phyloP scores from a whole-genome alignment of 1,140 invertebrate species.

The Drosophila cardini region DNA sequence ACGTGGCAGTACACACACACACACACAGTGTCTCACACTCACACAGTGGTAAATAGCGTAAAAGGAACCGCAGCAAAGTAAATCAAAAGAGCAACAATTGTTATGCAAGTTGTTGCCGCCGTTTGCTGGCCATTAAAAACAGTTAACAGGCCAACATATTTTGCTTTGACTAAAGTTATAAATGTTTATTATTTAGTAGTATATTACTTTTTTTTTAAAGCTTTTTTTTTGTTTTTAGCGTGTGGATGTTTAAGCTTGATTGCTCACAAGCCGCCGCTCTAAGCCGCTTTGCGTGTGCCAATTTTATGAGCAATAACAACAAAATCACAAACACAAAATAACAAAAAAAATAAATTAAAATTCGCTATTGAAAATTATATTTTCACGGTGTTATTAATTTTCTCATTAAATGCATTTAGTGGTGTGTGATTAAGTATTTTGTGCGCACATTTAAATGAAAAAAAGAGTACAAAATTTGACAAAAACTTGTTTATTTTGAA shows the following conservation, averaged over 20 bases:
- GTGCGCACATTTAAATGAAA: neutral
- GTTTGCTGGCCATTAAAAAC: constrained; percentile 41
- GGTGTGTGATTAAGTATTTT: neutral
- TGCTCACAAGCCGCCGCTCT: constrained; percentile 12
- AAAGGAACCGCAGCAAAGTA: constrained; percentile 47
- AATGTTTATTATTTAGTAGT: constrained; percentile 59
- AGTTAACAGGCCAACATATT: constrained; percentile 65
- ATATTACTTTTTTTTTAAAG: too few relatives aligned
- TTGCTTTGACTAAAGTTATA: constrained; percentile 59
- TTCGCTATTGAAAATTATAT: constrained; percentile 30
- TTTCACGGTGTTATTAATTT: constrained; percentile 24
- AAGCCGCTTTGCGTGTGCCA: constrained; percentile 57
- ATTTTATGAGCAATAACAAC: constrained; percentile 42
- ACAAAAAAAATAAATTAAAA: constrained; percentile 42
- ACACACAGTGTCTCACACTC: constrained; percentile 11
- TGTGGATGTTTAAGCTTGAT: constrained; percentile 30
- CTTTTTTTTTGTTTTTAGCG: constrained; percentile 23
- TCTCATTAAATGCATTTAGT: constrained; percentile 14
- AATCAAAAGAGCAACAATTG: constrained; percentile 70
- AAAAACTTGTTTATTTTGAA: neutral
- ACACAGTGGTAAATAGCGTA: constrained; percentile 12
- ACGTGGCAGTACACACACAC: constrained; percentile 42
- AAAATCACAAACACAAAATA: constrained; percentile 22
- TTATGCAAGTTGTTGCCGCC: constrained; percentile 73
- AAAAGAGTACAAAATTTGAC: neutral